phyloP scores from a whole-genome alignment of 2,113 vertebrate genomes.

The Xiphias gladius region DNA sequence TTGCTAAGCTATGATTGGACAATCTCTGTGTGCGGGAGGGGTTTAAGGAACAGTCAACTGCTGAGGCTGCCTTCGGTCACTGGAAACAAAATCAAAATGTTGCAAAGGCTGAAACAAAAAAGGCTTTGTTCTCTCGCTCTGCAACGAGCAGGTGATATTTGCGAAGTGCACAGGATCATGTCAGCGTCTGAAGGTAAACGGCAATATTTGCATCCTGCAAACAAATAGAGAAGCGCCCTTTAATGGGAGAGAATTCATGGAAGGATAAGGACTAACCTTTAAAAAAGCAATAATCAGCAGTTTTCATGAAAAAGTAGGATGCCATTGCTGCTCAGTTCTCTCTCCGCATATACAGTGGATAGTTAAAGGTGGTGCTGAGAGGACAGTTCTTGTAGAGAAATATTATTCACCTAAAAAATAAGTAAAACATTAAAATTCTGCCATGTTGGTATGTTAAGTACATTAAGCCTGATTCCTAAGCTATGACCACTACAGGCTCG shows the following conservation, averaged over 20 bases:
- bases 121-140: conserved; percentile 10
- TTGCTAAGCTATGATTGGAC: neutral
- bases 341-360: neutral
- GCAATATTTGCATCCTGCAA: conserved; percentile 66
- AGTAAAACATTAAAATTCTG: neutral
- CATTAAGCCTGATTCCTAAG: neutral
- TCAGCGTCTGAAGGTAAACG: conserved; percentile 55
- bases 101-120: conserved; percentile 29
- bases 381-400: neutral
- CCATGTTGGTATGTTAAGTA: too few relatives aligned
- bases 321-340: neutral
- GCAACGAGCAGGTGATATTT: conserved; percentile 37
- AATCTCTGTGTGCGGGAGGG: neutral
- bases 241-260: neutral
- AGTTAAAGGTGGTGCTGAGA: neutral
- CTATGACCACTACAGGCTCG: neutral
- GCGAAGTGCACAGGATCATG: conserved; percentile 24
- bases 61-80: neutral
- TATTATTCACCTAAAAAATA: neutral
- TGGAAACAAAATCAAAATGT: conserved; percentile 21
- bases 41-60: neutral
- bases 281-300: conserved; percentile 37
- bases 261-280: conserved; percentile 23
- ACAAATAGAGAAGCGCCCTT: neutral
- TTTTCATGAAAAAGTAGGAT: neutral